phyloP scores from a whole-genome alignment of 2,888 invertebrate genomes.

The Agapetus fuscipes region DNA sequence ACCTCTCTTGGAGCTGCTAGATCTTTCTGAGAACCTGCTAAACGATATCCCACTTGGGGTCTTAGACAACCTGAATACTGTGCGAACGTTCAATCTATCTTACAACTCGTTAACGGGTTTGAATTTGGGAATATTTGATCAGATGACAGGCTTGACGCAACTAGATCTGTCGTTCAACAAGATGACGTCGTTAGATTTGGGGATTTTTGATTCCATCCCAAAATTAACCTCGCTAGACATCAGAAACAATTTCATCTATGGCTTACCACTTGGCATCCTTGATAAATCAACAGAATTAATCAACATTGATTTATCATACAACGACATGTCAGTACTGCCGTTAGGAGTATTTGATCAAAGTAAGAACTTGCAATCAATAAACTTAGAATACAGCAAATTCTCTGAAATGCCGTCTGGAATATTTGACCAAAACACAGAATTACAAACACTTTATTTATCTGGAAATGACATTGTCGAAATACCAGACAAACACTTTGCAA shows the following conservation, averaged over 20 bases:
- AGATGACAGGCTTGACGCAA: slow-evolving; percentile 7
- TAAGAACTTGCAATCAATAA: slow-evolving; percentile 4
- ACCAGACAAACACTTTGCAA: slow-evolving; percentile 11
- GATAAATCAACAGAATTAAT: slow-evolving; percentile 6
- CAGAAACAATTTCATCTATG: slow-evolving; percentile 8
- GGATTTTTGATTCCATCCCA: slow-evolving; percentile 8
- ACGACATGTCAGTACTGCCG: slow-evolving; percentile 9
- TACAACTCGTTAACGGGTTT: slow-evolving; percentile 5
- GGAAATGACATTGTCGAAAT: slow-evolving; percentile 11
- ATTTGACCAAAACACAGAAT: slow-evolving; percentile 9
- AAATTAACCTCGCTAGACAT: slow-evolving; percentile 5
- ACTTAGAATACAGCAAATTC: slow-evolving; percentile 9
- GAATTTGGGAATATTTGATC: slow-evolving; percentile 11
- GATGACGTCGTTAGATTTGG: slow-evolving; percentile 5
- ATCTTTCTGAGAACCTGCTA: slow-evolving; percentile 11
- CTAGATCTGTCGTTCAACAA: slow-evolving; percentile 15
- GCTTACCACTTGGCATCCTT: slow-evolving; percentile 13
- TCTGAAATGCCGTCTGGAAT: slow-evolving; percentile 15
- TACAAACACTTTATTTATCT: slow-evolving; percentile 8
- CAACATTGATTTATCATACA: slow-evolving; percentile 11
- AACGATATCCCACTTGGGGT: slow-evolving; percentile 4
- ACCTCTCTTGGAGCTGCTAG: slow-evolving; percentile 9
- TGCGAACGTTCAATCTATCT: slow-evolving; percentile 11
- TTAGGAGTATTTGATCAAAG: slow-evolving; percentile 15
- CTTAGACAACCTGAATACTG: slow-evolving; percentile 8